Evolutionary conservation across 2,888 invertebrate species (phyloP).

Genomic region (Alentia gelatinosa): DNA sequence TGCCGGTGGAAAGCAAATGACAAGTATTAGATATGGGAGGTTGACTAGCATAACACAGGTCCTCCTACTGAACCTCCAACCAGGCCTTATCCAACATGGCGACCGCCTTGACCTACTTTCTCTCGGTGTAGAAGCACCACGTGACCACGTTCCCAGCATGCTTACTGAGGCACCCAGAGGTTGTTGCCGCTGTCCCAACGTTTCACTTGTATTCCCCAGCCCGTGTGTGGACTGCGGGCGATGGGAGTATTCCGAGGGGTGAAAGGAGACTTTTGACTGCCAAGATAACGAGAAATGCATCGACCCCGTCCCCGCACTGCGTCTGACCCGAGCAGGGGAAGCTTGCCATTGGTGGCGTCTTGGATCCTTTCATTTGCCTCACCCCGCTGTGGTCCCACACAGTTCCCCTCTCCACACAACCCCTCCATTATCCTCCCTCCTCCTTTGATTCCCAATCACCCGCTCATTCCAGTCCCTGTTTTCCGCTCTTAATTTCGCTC

Average conservation of each 20-base stretch:
- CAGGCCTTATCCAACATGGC: conserved; percentile 6
- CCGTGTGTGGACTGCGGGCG: no score
- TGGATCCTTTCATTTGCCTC: not conserved
- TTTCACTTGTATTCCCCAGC: no score
- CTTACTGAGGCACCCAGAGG: not conserved
- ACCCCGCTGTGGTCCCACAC: not conserved
- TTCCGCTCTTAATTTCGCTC: not conserved
- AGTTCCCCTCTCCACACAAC: not conserved
- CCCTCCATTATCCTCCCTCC: not conserved
- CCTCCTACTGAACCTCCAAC: not conserved
- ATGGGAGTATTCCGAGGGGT: no score
- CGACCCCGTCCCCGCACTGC: not conserved
- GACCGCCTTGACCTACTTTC: not conserved
- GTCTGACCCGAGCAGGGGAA: not conserved
- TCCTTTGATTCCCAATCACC: not conserved
- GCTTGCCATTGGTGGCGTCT: not conserved
- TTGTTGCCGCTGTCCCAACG: no score
- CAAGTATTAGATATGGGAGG: no score
- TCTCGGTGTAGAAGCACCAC: not conserved
- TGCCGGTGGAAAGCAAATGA: no score
- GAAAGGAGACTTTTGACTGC: no score
- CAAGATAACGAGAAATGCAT: not conserved
- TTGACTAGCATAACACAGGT: no score
- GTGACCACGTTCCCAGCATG: conserved; percentile 9
- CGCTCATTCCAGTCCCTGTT: not conserved